phyloP scores from a whole-genome alignment of 2,888 invertebrate species.

The Perdita meconis region DNA sequence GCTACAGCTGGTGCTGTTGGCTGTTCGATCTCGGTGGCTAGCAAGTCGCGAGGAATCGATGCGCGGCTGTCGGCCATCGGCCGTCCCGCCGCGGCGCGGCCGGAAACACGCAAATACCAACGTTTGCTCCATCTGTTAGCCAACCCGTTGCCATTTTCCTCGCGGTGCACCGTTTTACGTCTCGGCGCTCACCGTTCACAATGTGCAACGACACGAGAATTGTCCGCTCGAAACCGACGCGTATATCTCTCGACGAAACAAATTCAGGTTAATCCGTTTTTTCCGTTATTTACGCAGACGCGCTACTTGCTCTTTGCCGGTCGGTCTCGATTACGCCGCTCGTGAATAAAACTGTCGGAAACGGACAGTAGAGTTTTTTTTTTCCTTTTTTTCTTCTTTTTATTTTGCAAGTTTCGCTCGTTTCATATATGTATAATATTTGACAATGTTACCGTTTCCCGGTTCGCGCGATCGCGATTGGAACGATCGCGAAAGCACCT shows the following conservation, averaged over 20 bases:
- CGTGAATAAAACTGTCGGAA: neutral
- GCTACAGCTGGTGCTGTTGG: neutral
- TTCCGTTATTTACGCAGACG: constrained; percentile 19
- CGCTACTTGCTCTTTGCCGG: neutral
- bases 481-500: constrained; percentile 8
- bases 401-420: neutral
- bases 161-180: constrained; percentile 17
- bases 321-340: constrained; percentile 8
- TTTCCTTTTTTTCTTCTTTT: no score
- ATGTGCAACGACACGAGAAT: constrained; percentile 22
- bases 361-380: neutral
- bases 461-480: neutral
- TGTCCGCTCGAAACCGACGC: constrained; percentile 3
- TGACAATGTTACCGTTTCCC: neutral
- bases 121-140: constrained; percentile 44
- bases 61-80: no score
- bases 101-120: constrained; percentile 45
- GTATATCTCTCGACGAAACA: constrained; percentile 2
- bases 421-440: constrained; percentile 16
- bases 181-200: constrained; percentile 19
- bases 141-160: constrained; percentile 43
- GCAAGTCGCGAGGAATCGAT: constrained; percentile 35
- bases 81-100: constrained; percentile 26
- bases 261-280: constrained; percentile 30
- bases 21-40: constrained; percentile 13